These are phyloP conservation scores for Caenorhabditis wallacei DNA, from an alignment of 2,888 invertebrate species.

Conservation along the genomic window DNA sequence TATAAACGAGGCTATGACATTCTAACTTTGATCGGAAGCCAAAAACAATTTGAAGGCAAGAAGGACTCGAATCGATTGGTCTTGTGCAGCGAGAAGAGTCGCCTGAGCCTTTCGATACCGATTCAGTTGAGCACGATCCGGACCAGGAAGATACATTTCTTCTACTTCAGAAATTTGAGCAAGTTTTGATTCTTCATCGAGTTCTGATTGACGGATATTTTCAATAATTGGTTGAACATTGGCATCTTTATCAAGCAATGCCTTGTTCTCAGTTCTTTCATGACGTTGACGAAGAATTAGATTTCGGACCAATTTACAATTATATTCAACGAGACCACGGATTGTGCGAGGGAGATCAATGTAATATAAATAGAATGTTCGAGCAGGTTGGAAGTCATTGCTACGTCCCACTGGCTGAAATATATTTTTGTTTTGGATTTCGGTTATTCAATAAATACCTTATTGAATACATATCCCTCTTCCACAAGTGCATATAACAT, in stretches of 20 bases:
- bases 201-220: conserved; percentile 70
- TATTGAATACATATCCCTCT: conserved; percentile 87
- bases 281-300: conserved; percentile 83
- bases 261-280: conserved; percentile 83
- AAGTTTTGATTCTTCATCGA: conserved; percentile 75
- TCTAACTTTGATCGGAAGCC: conserved; percentile 11
- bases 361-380: conserved; percentile 90
- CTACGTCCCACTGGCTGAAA: conserved; percentile 85
- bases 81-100: conserved; percentile 69
- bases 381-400: conserved; percentile 89
- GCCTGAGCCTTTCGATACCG: conserved; percentile 65
- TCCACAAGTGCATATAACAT: conserved; percentile 91
- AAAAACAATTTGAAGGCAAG: conserved; percentile 71
- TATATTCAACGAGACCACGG: conserved; percentile 83
- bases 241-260: conserved; percentile 84
- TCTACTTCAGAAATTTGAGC: conserved; percentile 73
- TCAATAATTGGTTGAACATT: conserved; percentile 84
- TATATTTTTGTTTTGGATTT: background rate
- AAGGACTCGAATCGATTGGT: conserved; percentile 70
- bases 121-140: conserved; percentile 68
- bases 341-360: conserved; percentile 87
- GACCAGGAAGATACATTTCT: conserved; percentile 77
- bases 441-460: conserved; percentile 22
- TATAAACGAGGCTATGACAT: background rate
- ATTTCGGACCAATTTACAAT: conserved; percentile 83